phyloP scores from a whole-genome alignment of 2,797 vertebrate genomes.

The Tiaroga cobitis region DNA sequence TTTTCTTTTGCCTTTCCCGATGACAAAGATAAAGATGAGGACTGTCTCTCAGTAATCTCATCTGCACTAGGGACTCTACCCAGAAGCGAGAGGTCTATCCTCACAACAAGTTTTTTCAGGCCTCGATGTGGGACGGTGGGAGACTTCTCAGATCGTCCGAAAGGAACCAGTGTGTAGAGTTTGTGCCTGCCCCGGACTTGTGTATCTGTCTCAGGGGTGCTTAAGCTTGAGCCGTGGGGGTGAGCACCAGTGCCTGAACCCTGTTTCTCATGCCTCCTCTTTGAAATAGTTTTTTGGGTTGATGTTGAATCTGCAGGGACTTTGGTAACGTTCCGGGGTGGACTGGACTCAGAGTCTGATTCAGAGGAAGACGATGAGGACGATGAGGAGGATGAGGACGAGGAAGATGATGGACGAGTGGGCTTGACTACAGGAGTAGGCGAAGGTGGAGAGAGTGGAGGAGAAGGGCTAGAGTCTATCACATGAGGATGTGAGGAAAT shows the following conservation, averaged over 20 bases:
- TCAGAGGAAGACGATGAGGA: constrained; percentile 58
- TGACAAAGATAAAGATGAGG: constrained; percentile 65
- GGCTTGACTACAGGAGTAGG: constrained; percentile 48
- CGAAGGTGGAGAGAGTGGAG: constrained; percentile 58
- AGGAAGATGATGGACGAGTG: constrained; percentile 35
- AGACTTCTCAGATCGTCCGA: constrained; percentile 87
- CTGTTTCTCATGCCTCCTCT: constrained; percentile 68
- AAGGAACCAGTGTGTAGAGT: constrained; percentile 95
- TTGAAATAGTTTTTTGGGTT: constrained; percentile 72
- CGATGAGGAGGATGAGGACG: constrained; percentile 53
- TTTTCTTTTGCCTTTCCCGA: constrained; percentile 73
- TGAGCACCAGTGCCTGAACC: constrained; percentile 63
- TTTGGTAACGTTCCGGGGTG: constrained; percentile 75
- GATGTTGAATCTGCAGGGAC: constrained; percentile 77
- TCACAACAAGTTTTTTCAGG: constrained; percentile 91
- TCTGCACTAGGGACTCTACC: constrained; percentile 84
- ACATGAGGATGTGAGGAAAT: constrained; percentile 41
- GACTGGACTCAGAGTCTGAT: constrained; percentile 68
- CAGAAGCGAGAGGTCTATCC: constrained; percentile 93
- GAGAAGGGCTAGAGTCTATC: constrained; percentile 55
- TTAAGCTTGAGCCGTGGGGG: constrained; percentile 68
- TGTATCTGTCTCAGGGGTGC: constrained; percentile 77
- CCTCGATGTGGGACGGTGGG: constrained; percentile 80
- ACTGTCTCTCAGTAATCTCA: constrained; percentile 56
- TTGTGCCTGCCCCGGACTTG: constrained; percentile 83